phyloP scores from a whole-genome alignment of 2,888 invertebrate species.

The Enoplolaimus lenunculus region DNA sequence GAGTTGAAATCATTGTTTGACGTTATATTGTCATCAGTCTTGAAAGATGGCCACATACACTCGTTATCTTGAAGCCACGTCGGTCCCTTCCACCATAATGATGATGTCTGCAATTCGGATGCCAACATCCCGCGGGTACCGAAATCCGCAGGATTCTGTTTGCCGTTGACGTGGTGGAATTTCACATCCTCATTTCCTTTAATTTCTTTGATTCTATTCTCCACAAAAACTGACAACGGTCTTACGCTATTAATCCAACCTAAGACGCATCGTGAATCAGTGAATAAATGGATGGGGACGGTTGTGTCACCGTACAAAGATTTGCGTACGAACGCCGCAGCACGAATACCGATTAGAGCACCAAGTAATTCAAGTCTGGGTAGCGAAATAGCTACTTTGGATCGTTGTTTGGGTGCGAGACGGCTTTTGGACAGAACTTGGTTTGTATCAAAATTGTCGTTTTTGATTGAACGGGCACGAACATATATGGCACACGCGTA shows the following conservation, averaged over 20 bases:
- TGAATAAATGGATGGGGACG: constrained; percentile 20
- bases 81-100: constrained; percentile 16
- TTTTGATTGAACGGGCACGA: not conserved
- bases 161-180: constrained; percentile 13
- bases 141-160: constrained; percentile 14
- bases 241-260: constrained; percentile 25
- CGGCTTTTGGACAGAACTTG: not conserved
- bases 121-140: constrained; percentile 10
- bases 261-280: constrained; percentile 26
- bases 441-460: not conserved
- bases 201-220: constrained; percentile 26
- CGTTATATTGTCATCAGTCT: not conserved
- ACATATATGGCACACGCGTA: constrained; percentile 28
- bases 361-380: not conserved
- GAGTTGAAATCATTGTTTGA: not conserved
- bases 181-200: not conserved
- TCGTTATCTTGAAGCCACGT: not conserved
- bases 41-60: constrained; percentile 2
- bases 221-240: constrained; percentile 25
- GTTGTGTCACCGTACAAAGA: not conserved
- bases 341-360: not conserved
- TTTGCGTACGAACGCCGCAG: not conserved
- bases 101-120: not conserved
- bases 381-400: not conserved
- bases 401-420: not conserved